A percentile compares a stretch with the other conserved stretches of the same genome.
phyloP scores from a whole-genome alignment of 2,113 vertebrate genomes.

The Platycercus adscitus region DNA sequence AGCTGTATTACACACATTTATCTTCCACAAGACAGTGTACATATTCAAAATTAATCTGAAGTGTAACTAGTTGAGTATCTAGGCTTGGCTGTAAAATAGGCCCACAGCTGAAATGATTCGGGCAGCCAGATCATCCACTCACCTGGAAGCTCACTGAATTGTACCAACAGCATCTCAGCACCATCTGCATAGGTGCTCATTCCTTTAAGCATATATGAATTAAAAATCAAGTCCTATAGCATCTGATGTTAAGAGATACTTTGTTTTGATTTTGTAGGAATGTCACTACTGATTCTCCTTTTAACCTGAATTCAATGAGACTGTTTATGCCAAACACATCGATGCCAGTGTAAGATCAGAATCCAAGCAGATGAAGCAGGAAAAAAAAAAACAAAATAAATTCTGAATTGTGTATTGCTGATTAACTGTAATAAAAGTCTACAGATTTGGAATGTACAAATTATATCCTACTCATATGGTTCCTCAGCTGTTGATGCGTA shows the following conservation, averaged over 20 bases:
- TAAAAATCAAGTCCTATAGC: neutral
- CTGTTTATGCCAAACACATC: neutral
- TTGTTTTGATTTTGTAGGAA: neutral
- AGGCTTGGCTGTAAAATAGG: neutral
- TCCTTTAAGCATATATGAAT: neutral
- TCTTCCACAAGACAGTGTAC: neutral
- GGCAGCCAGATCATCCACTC: neutral
- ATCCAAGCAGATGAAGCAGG: neutral
- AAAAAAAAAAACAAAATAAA: neutral
- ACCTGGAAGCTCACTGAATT: neutral
- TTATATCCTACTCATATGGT: neutral
- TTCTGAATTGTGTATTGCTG: neutral
- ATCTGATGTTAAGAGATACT: neutral
- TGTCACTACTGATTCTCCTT: neutral
- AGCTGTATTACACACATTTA: neutral
- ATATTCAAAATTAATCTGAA: neutral
- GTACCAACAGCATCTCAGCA: neutral
- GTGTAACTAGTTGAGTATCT: neutral
- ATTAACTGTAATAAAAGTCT: neutral
- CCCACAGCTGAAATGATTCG: neutral
- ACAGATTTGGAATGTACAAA: neutral
- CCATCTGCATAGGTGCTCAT: fast-evolving
- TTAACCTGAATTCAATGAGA: neutral
- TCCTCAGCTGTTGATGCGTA: neutral
- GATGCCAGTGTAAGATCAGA: neutral